A percentile compares a stretch with the other conserved stretches of the same genome.
phyloP scores from a whole-genome alignment of 64 coral and sea anemone genomes.

The Acropora yongei region DNA sequence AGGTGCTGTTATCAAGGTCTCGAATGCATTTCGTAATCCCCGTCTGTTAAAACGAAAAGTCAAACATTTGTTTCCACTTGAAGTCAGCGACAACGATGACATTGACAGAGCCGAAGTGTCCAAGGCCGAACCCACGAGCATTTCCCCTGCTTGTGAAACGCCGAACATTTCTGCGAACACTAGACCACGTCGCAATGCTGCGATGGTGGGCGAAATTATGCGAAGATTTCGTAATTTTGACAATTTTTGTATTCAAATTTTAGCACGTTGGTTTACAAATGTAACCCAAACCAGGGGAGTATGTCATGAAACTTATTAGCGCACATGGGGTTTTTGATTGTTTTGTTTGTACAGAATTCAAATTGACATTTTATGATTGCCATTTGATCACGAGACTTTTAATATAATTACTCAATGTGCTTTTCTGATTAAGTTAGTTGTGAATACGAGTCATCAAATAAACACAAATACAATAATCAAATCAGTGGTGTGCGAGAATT shows the following conservation, averaged over 20 bases:
- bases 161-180: background rate
- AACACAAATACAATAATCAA: too few relatives aligned
- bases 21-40: background rate
- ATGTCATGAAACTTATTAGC: too few relatives aligned
- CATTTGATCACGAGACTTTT: too few relatives aligned
- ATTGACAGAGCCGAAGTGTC: background rate
- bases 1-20: slow-evolving; percentile 1
- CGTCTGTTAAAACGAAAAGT: background rate
- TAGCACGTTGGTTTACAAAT: background rate
- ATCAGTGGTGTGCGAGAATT: too few relatives aligned
- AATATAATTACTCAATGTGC: too few relatives aligned
- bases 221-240: too few relatives aligned
- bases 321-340: too few relatives aligned
- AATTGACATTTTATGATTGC: too few relatives aligned
- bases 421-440: too few relatives aligned
- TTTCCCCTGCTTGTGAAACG: too few relatives aligned
- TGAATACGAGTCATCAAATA: too few relatives aligned
- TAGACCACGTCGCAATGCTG: background rate
- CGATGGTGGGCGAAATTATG: background rate
- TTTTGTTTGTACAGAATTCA: too few relatives aligned
- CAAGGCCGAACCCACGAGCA: background rate
- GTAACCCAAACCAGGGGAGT: background rate
- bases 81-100: background rate
- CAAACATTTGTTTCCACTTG: slow-evolving; percentile 3
- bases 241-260: background rate